Evolutionary conservation across 2,113 vertebrate genomes (phyloP).

Genomic region (Willisornis vidua): DNA sequence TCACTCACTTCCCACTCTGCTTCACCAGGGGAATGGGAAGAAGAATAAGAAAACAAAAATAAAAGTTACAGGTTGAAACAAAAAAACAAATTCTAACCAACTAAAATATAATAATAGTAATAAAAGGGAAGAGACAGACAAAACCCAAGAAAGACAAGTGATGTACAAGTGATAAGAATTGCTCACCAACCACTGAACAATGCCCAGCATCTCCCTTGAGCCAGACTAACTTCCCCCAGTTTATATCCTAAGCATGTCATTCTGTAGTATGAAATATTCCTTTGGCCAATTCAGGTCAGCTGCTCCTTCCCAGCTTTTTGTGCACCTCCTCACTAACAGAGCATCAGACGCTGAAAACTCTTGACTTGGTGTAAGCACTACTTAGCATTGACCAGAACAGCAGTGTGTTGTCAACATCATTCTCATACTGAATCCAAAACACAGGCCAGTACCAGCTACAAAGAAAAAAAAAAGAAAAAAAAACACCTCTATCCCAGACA

Average conservation of each 20-base stretch:
- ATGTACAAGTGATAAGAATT: neutral
- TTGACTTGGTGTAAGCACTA: neutral
- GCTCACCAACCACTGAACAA: neutral
- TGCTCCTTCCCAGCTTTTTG: neutral
- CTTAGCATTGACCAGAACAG: neutral
- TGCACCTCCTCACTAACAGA: neutral
- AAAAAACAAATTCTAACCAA: neutral
- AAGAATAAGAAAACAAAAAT: neutral
- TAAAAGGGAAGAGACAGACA: neutral
- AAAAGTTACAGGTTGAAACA: neutral
- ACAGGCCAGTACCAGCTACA: neutral
- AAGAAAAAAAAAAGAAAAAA: neutral
- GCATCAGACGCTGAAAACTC: neutral
- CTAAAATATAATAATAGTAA: neutral
- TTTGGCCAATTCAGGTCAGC: neutral
- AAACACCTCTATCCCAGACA: neutral
- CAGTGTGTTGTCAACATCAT: neutral
- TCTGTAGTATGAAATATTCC: neutral
- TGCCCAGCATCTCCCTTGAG: neutral
- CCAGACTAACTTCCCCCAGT: neutral
- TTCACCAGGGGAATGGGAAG: neutral
- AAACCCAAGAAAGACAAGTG: neutral
- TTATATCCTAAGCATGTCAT: neutral
- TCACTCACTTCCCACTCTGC: neutral
- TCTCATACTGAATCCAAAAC: neutral